phyloP scores from a whole-genome alignment of 2,888 invertebrate species.

The Lacanobia oleracea region DNA sequence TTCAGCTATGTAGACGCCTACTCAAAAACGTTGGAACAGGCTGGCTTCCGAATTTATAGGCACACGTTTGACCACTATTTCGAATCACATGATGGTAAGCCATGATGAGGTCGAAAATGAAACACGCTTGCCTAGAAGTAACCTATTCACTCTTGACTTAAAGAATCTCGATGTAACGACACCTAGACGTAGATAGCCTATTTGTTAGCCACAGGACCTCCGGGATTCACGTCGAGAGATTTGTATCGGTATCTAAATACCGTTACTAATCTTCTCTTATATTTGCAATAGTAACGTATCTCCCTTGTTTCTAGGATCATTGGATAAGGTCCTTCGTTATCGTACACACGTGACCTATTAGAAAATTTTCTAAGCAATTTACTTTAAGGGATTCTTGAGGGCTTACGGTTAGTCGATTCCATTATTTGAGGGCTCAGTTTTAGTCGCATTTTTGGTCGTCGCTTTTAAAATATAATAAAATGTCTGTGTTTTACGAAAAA shows the following conservation, averaged over 20 bases:
- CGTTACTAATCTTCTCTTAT: no score
- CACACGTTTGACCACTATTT: no score
- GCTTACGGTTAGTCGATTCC: neutral
- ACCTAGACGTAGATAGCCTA: no score
- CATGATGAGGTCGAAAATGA: no score
- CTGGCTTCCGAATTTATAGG: neutral
- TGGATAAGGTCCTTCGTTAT: conserved; percentile 33
- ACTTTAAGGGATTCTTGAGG: conserved; percentile 21
- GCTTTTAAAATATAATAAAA: neutral
- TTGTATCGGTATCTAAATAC: no score
- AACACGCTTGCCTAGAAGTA: no score
- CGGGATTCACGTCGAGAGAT: no score
- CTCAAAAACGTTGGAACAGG: neutral
- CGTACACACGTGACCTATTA: conserved; percentile 58
- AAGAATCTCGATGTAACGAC: no score
- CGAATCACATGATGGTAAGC: no score
- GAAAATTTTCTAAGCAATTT: conserved; percentile 25
- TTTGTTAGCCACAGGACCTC: no score
- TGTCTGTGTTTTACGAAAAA: neutral
- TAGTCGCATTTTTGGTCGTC: neutral
- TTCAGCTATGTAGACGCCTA: conserved; percentile 21
- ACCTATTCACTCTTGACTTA: no score
- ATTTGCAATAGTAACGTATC: conserved; percentile 18
- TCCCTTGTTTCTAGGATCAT: conserved; percentile 8
- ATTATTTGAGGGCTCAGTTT: conserved; percentile 12